Conservation (phyloP, 1,140 invertebrate species). For the Theocolax elegans region DNA sequence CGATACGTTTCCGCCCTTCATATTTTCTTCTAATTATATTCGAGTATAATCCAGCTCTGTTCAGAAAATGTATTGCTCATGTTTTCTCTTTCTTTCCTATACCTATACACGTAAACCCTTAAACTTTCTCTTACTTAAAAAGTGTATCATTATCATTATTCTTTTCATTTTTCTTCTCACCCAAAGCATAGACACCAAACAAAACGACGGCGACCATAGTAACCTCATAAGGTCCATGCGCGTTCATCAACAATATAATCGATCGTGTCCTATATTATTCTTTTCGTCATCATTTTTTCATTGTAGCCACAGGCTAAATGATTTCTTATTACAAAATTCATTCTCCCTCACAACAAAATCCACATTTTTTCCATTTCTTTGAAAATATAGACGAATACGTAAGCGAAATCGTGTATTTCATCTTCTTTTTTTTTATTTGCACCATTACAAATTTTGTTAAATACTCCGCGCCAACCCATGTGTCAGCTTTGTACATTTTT, state of each 20-base stretch:
- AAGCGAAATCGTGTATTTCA: constrained; percentile 17
- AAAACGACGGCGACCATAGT: constrained; percentile 8
- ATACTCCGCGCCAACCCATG: background rate
- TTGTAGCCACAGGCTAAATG: constrained; percentile 6
- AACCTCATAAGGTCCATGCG: constrained; percentile 18
- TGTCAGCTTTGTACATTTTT: constrained; percentile 15
- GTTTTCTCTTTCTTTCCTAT: constrained; percentile 21
- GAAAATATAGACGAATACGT: constrained; percentile 22
- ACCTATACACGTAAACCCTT: constrained; percentile 20
- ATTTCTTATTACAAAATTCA: constrained; percentile 17
- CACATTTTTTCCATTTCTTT: too few species aligned
- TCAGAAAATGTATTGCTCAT: constrained; percentile 25
- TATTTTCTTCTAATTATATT: background rate
- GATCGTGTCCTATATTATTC: background rate
- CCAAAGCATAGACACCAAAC: constrained; percentile 12
- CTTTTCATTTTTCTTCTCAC: background rate
- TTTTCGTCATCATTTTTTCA: constrained; percentile 3
- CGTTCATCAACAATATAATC: constrained; percentile 30
- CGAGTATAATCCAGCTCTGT: background rate
- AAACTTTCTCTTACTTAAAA: constrained; percentile 29
- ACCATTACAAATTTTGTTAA: constrained; percentile 8
- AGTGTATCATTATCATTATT: background rate
- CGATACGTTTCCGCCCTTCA: too few species aligned
- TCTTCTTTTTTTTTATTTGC: too few species aligned
- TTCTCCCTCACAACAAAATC: too few species aligned